Percentiles rank a stretch among this genome's conserved stretches.
phyloP scores from a whole-genome alignment of 2,797 vertebrate species.

The Anguilla megastoma region DNA sequence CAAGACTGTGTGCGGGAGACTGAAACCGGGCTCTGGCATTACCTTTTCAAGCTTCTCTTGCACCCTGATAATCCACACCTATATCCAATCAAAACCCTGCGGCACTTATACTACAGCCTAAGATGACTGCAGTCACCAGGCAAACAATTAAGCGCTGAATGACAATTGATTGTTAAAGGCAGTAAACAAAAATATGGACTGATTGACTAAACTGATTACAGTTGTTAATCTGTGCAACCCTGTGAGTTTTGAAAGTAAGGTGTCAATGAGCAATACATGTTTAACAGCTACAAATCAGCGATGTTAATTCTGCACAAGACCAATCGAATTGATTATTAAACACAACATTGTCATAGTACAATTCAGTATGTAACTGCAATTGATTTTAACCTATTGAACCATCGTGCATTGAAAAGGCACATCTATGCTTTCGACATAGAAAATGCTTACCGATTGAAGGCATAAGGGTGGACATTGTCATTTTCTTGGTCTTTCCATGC shows the following conservation, averaged over 20 bases:
- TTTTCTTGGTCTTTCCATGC: neutral
- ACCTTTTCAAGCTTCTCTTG: neutral
- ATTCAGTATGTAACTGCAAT: neutral
- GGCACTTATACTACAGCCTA: too few relatives aligned
- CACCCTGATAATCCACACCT: neutral
- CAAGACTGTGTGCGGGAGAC: too few relatives aligned
- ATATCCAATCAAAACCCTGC: too few relatives aligned
- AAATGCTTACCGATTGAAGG: neutral
- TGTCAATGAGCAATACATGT: neutral
- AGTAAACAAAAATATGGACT: too few relatives aligned
- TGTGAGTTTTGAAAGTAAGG: neutral
- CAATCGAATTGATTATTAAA: neutral
- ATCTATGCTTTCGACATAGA: neutral
- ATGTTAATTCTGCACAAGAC: neutral
- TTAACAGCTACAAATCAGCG: too few relatives aligned
- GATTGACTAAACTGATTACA: neutral
- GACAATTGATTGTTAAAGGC: too few relatives aligned
- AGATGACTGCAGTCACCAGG: too few relatives aligned
- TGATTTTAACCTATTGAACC: neutral
- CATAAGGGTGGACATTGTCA: neutral
- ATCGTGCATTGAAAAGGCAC: neutral
- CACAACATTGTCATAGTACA: neutral
- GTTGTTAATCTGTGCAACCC: neutral
- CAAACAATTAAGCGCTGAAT: too few relatives aligned
- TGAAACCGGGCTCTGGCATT: too few relatives aligned